Conservation (phyloP, 2,113 vertebrate species). For the Sapayoa aenigma region DNA sequence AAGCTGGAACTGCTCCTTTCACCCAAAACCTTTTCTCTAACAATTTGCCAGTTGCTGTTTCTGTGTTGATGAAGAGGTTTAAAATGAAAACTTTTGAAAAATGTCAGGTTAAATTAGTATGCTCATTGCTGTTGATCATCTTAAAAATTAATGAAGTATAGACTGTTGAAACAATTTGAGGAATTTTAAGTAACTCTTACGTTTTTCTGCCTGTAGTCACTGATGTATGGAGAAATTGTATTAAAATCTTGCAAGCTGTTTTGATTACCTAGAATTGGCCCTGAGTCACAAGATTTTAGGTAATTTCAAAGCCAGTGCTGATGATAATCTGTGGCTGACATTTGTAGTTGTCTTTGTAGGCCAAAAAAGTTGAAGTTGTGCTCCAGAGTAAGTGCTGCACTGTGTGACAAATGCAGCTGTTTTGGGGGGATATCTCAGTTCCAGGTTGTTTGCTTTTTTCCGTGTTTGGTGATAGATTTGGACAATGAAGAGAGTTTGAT, state of each 20-base stretch:
- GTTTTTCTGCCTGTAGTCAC: background rate
- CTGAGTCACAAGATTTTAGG: background rate
- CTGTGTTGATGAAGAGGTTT: background rate
- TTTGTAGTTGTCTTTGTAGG: background rate
- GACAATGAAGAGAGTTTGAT: background rate
- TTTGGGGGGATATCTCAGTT: rapidly evolving
- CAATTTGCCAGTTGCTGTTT: conserved; percentile 5
- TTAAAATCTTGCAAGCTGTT: background rate
- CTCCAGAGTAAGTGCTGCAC: background rate
- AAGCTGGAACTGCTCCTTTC: background rate
- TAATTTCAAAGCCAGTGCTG: background rate
- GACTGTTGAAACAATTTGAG: background rate
- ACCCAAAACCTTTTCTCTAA: background rate
- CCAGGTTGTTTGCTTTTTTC: background rate
- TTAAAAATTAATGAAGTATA: background rate
- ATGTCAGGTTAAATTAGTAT: background rate
- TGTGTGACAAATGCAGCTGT: background rate
- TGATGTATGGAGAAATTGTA: background rate
- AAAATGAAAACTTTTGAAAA: conserved; percentile 27
- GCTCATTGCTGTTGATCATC: background rate
- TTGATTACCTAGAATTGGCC: background rate
- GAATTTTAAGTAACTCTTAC: background rate
- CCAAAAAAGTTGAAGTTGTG: background rate
- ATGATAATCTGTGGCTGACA: background rate
- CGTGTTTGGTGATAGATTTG: background rate